Evolutionary conservation across 2,113 vertebrate species (phyloP).

Genomic region (Ptilorrhoa leucosticta): DNA sequence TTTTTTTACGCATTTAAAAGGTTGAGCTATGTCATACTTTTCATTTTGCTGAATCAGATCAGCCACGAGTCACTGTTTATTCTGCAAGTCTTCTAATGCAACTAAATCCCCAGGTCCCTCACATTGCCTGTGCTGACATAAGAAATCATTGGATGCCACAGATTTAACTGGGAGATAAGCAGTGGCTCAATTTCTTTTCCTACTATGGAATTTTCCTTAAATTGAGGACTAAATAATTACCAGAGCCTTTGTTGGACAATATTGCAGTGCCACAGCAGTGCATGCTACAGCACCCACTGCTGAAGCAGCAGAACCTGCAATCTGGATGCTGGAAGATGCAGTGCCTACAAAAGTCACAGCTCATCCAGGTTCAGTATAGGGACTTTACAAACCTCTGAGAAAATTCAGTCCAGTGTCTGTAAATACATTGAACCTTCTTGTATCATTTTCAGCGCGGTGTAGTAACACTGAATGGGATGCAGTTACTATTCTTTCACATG

Average conservation of each 20-base stretch:
- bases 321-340: not conserved
- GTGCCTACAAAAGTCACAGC: not conserved
- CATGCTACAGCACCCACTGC: not conserved
- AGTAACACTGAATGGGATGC: not conserved
- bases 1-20: not conserved
- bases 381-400: not conserved
- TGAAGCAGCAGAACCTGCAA: not conserved
- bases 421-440: not conserved
- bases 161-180: not conserved
- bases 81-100: not conserved
- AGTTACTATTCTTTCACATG: not conserved
- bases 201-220: not conserved
- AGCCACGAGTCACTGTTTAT: not conserved
- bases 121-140: rapidly evolving
- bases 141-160: not conserved
- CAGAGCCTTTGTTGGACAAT: not conserved
- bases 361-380: not conserved
- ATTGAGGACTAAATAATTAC: not conserved
- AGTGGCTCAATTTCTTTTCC: not conserved
- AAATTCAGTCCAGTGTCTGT: not conserved
- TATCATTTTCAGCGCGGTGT: not conserved
- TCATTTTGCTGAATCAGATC: not conserved
- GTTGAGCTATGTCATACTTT: not conserved
- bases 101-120: not conserved
- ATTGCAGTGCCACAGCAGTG: not conserved